Evolutionary conservation across 23 tunicate species (phyloP).

Genomic region (Halocynthia aurantium): DNA sequence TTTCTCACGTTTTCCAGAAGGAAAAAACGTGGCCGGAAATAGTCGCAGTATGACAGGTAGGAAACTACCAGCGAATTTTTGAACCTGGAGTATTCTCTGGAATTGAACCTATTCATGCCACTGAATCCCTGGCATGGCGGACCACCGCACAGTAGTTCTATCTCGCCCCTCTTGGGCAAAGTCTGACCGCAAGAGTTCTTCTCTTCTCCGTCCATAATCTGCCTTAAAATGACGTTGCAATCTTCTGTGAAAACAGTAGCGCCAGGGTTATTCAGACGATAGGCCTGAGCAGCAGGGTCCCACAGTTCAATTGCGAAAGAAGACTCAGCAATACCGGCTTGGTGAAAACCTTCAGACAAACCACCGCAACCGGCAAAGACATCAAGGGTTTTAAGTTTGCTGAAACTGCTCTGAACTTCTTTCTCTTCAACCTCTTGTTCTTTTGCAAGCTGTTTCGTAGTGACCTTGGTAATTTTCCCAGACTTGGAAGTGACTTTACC

Average conservation of each 20-base stretch:
- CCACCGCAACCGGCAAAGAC: conserved; percentile 97
- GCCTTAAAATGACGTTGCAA: conserved; percentile 59
- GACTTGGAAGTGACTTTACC: conserved; percentile 21
- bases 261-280: conserved; percentile 76
- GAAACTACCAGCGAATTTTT: conserved; percentile 80
- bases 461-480: conserved; percentile 36
- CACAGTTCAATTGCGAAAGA: conserved; percentile 68
- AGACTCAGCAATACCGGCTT: conserved; percentile 85
- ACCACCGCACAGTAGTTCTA: conserved; percentile 85
- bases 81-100: conserved; percentile 74
- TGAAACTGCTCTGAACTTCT: conserved; percentile 1
- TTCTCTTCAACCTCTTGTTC: conserved; percentile 16
- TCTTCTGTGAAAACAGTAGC: conserved; percentile 89
- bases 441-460: conserved; percentile 20
- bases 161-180: conserved; percentile 81
- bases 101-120: conserved; percentile 89
- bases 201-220: conserved; percentile 66
- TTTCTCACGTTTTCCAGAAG: conserved; percentile 82
- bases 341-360: conserved; percentile 87
- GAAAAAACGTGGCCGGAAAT: conserved; percentile 78
- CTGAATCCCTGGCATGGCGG: conserved; percentile 99
- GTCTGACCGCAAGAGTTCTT: conserved; percentile 63
- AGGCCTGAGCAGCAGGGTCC: conserved; percentile 89
- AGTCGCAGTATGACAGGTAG: conserved; percentile 84
- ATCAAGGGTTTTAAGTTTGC: conserved; percentile 57